Conservation (phyloP, 2,888 invertebrate genomes). For the Lasioglossum marginatum region DNA sequence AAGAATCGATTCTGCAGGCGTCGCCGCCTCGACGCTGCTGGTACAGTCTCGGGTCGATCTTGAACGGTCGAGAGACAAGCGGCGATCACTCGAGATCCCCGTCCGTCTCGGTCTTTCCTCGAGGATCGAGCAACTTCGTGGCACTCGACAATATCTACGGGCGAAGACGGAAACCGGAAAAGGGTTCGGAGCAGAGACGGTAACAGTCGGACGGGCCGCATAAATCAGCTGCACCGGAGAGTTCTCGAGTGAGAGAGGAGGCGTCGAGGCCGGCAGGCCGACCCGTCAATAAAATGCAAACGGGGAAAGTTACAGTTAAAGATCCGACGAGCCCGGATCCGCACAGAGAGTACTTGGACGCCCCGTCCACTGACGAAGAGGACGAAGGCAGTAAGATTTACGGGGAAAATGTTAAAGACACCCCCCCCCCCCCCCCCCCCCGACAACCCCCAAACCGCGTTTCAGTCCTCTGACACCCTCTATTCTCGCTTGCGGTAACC, state of each 20-base stretch:
- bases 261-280: slow-evolving; percentile 67
- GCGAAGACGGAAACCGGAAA: slow-evolving; percentile 36
- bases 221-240: slow-evolving; percentile 69
- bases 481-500: not conserved
- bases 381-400: slow-evolving; percentile 75
- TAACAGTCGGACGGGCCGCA: slow-evolving; percentile 69
- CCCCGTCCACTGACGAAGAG: slow-evolving; percentile 79
- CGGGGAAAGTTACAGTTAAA: slow-evolving; percentile 76
- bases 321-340: slow-evolving; percentile 77
- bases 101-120: slow-evolving; percentile 34
- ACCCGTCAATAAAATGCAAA: slow-evolving; percentile 81
- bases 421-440: no score
- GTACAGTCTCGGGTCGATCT: not conserved
- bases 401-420: slow-evolving; percentile 77
- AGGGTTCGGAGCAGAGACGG: slow-evolving; percentile 50
- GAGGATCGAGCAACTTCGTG: slow-evolving; percentile 56
- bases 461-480: not conserved
- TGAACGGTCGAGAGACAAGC: slow-evolving; percentile 22
- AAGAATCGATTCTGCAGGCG: not conserved
- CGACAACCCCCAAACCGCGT: not conserved
- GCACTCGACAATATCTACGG: slow-evolving; percentile 59
- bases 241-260: slow-evolving; percentile 58
- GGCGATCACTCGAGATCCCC: slow-evolving; percentile 38
- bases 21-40: not conserved
- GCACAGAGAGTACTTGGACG: slow-evolving; percentile 82